phyloP scores from a whole-genome alignment of 2,888 invertebrate species.

The Dryomyza anilis region DNA sequence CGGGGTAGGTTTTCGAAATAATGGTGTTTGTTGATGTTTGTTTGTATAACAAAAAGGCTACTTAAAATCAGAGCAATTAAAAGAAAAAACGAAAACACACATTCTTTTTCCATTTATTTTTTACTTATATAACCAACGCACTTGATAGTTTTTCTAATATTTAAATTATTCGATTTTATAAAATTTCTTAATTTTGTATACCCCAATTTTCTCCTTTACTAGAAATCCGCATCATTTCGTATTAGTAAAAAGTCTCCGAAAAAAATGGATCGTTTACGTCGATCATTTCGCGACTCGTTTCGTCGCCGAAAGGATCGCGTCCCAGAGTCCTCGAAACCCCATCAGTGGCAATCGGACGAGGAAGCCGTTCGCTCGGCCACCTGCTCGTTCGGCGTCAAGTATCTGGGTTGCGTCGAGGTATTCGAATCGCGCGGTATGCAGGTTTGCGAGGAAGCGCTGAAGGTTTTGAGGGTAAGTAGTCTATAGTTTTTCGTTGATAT shows the following conservation, averaged over 20 bases:
- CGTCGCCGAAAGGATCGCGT: constrained; percentile 87
- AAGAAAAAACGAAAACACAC: neutral
- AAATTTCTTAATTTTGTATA: constrained; percentile 11
- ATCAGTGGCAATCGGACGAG: constrained; percentile 99
- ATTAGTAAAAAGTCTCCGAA: constrained; percentile 71
- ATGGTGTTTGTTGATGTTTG: too few relatives aligned
- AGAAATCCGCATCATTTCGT: constrained; percentile 66
- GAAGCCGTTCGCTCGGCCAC: constrained; percentile 93
- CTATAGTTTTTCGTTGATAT: too few relatives aligned
- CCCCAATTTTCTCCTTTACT: constrained; percentile 9
- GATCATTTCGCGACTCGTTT: constrained; percentile 92
- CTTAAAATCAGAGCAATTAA: neutral
- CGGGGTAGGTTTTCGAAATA: constrained; percentile 57
- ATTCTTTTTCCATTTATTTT: neutral
- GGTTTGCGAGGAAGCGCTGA: constrained; percentile 98
- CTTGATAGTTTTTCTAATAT: constrained; percentile 44
- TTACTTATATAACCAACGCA: constrained; percentile 33
- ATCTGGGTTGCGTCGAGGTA: constrained; percentile 98
- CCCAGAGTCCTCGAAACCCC: constrained; percentile 93
- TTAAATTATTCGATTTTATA: neutral
- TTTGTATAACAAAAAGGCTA: neutral
- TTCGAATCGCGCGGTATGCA: constrained; percentile 99
- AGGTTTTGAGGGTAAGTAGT: constrained; percentile 86
- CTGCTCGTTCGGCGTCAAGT: constrained; percentile 97
- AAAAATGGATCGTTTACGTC: constrained; percentile 86